Conservation (phyloP, 2,888 invertebrate genomes). For the Podotricha telesiphe region DNA sequence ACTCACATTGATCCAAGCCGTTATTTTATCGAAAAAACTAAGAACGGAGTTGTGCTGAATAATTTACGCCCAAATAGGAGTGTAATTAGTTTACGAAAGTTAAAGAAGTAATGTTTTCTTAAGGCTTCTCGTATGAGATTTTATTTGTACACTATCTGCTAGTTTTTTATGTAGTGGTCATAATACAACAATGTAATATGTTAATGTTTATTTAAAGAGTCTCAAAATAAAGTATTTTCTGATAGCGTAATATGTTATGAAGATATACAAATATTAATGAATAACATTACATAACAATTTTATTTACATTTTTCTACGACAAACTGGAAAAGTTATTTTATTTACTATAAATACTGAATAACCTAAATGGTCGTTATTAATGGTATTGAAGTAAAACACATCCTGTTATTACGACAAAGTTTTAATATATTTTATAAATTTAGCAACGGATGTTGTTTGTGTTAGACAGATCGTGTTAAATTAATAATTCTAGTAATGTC, state of each 20-base stretch:
- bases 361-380: slow-evolving; percentile 26
- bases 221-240: not conserved
- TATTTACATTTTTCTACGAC: not conserved
- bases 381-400: slow-evolving; percentile 28
- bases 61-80: no score
- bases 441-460: slow-evolving; percentile 27
- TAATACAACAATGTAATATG: not conserved
- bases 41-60: no score
- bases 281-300: no score
- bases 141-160: not conserved
- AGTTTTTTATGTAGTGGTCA: not conserved
- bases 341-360: not conserved
- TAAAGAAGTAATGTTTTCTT: no score
- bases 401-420: slow-evolving; percentile 32
- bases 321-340: not conserved
- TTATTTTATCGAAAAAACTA: no score
- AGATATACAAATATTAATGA: not conserved
- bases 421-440: slow-evolving; percentile 28
- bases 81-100: no score
- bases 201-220: not conserved
- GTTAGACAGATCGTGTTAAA: slow-evolving; percentile 19
- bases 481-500: slow-evolving; percentile 2
- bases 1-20: no score
- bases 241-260: not conserved
- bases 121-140: not conserved